Evolutionary conservation across 2,888 invertebrate genomes (phyloP).

Genomic region (Chouioia cunea): DNA sequence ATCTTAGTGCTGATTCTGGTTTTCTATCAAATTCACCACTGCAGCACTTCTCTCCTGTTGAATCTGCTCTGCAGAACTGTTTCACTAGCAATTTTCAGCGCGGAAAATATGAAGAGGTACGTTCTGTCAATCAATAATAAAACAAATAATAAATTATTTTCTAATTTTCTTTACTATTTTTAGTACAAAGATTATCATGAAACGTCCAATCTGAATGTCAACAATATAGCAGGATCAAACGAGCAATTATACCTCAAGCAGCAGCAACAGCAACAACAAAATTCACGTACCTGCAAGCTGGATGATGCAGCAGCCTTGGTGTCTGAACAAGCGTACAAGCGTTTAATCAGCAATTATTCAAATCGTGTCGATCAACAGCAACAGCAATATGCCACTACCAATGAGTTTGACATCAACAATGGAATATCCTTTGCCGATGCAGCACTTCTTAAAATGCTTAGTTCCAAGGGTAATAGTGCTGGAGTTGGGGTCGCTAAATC

Average conservation of each 20-base stretch:
- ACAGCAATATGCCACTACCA: constrained; percentile 28
- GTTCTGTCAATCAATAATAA: background rate
- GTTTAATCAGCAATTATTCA: constrained; percentile 55
- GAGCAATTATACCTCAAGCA: constrained; percentile 57
- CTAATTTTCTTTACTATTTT: constrained; percentile 6
- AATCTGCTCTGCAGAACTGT: constrained; percentile 59
- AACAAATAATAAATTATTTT: background rate
- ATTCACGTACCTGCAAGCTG: constrained; percentile 55
- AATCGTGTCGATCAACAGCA: constrained; percentile 48
- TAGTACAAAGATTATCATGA: constrained; percentile 60
- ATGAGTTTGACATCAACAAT: constrained; percentile 29
- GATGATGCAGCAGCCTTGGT: constrained; percentile 55
- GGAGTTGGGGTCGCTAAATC: constrained; percentile 19
- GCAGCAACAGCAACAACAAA: constrained; percentile 50
- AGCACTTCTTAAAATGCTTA: constrained; percentile 58
- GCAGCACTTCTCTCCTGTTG: constrained; percentile 64
- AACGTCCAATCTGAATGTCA: constrained; percentile 53
- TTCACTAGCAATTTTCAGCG: constrained; percentile 58
- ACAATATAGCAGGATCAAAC: constrained; percentile 53
- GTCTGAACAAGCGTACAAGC: constrained; percentile 59
- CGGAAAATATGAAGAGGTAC: constrained; percentile 56
- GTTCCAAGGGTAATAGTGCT: constrained; percentile 52
- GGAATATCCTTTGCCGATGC: constrained; percentile 51
- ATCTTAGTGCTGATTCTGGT: constrained; percentile 62
- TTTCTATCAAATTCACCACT: constrained; percentile 63